These are phyloP conservation scores for Protophormia terraenovae DNA, from an alignment of 2,888 invertebrate genomes.

Conservation along the genomic window DNA sequence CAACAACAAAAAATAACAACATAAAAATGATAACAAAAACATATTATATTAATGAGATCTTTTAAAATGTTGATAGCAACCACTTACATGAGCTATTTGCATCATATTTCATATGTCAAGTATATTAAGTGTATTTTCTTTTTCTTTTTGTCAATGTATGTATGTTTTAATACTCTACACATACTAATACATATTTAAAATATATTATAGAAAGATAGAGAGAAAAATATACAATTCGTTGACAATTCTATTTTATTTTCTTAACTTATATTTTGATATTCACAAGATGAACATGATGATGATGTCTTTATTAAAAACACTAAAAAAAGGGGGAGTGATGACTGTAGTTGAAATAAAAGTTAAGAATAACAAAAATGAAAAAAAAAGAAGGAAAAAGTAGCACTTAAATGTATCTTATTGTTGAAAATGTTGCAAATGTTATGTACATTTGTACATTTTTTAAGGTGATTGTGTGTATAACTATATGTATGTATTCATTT, in stretches of 20 bases:
- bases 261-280: constrained; percentile 1
- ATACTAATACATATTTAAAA: neutral
- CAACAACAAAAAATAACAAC: neutral
- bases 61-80: constrained; percentile 71
- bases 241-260: constrained; percentile 53
- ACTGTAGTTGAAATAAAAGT: constrained; percentile 24
- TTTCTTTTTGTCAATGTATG: constrained; percentile 65
- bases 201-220: neutral
- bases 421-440: constrained; percentile 32
- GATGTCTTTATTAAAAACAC: constrained; percentile 56
- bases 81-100: constrained; percentile 79
- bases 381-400: neutral
- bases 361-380: neutral
- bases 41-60: constrained; percentile 69
- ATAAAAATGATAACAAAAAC: constrained; percentile 32
- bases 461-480: neutral
- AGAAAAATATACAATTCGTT: constrained; percentile 40
- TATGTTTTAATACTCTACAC: neutral
- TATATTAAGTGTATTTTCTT: constrained; percentile 69
- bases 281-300: constrained; percentile 28
- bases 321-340: constrained; percentile 37
- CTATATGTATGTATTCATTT: neutral
- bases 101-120: constrained; percentile 79
- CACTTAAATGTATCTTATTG: constrained; percentile 57
- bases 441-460: neutral